These are phyloP conservation scores for Rhinopithecus roxellana DNA, from an alignment of 2,113 vertebrate genomes.

Conservation along the genomic window DNA sequence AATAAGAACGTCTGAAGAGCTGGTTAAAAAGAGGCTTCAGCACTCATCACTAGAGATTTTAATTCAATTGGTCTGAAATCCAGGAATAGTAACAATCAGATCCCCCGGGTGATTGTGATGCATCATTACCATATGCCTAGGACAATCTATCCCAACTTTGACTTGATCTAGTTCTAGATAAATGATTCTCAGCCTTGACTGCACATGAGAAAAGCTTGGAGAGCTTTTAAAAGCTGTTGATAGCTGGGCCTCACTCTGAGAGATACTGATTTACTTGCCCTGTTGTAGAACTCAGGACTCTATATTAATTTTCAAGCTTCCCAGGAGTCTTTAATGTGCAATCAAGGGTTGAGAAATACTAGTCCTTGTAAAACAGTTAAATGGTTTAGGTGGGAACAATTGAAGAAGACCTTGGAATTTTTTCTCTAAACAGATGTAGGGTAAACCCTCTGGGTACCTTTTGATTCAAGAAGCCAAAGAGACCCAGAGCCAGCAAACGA, in stretches of 20 bases:
- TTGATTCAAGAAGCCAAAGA: too few relatives aligned
- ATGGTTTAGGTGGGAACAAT: background rate
- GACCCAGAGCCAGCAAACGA: too few relatives aligned
- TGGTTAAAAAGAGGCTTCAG: background rate
- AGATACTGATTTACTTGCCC: background rate
- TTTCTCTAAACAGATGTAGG: background rate
- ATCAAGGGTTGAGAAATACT: background rate
- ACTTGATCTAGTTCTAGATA: conserved; percentile 35
- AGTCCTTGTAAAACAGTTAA: background rate
- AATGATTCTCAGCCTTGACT: background rate
- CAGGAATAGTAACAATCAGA: background rate
- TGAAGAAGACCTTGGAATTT: background rate
- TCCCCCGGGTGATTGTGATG: background rate
- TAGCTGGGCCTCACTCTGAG: background rate
- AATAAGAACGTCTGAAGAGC: background rate
- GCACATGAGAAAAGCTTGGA: background rate
- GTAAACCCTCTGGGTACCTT: too few relatives aligned
- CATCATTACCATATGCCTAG: background rate
- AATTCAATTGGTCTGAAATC: background rate
- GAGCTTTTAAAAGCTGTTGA: background rate
- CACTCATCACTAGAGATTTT: background rate
- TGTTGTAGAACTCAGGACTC: background rate
- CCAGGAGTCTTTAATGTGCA: background rate
- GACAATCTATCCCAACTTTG: background rate
- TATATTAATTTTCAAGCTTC: background rate